Base-by-base conservation (phyloP, 1,140 invertebrate genomes). In the Pomacea maculata region DNA sequence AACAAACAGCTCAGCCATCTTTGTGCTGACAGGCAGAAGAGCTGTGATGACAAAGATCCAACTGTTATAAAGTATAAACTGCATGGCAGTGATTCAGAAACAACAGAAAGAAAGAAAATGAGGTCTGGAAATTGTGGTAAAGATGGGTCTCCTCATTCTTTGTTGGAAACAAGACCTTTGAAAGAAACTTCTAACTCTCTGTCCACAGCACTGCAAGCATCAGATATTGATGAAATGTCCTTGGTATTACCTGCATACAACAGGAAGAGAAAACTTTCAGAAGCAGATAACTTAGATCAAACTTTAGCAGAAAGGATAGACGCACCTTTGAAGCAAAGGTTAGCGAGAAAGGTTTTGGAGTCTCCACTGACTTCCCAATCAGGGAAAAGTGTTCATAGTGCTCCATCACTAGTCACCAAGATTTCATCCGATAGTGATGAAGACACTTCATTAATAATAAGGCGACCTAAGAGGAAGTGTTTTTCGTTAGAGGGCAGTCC, bases 401-500 rank as follows among this genome's bases (percentile, higher is more conserved):
- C 78, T 6, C 78, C 81, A 34, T 68, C 78, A 12, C 71, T 55
- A 25, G 21, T 57, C 11, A 77, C 64, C 19, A 72, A 61, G 19
- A 55, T 70, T n/a, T 52, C 21, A 15, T 80, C 71, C 1, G 79
- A 78, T 10, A 79, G 25, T 52, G 79, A 77, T 29, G 79, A 80
- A 61, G 81, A 83, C 57, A 65, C 78, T 2, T 71, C 75, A 21
- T 63, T 82, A 10, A 65, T 81, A 61, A 63, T 84, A 25, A 75
- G 77, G 9, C 78, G 79, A 64, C 57, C 57, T 7, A 86, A 86
- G 55, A 73, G 85, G 19, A 86, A 83, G 70, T 86, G 83, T 57
- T 84, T 86, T 72, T 86, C 85, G 34, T 64, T 83, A 14, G 80
- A 77, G 11, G 78, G 73, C 19, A 81, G 74, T 17, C 78, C 83